Conservation (phyloP, 2,888 invertebrate genomes). For the Epirrhoe alternata region DNA sequence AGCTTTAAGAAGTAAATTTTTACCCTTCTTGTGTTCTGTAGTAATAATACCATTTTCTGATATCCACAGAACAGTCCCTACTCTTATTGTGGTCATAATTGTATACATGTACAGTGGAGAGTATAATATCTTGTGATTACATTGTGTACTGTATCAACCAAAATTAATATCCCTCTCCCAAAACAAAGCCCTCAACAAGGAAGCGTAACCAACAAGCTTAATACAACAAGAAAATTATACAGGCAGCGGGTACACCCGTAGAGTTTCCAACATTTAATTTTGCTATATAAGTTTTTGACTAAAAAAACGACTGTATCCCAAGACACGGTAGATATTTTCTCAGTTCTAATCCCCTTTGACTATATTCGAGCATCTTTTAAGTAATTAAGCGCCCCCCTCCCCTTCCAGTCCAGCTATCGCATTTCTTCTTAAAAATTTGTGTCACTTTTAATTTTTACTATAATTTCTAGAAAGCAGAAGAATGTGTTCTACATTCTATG, state of each 20-base stretch:
- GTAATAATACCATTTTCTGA: background rate
- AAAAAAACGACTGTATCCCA: too few species aligned
- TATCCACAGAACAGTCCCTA: background rate
- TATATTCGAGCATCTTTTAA: too few species aligned
- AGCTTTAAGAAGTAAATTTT: too few species aligned
- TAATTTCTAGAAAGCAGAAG: too few species aligned
- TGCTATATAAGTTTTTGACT: background rate
- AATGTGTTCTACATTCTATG: too few species aligned
- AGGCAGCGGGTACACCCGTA: background rate
- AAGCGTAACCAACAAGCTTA: background rate
- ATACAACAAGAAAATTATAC: background rate
- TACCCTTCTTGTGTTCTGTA: too few species aligned
- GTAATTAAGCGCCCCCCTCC: too few species aligned
- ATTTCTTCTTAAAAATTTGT: too few species aligned
- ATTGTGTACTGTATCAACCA: background rate
- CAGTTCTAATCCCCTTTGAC: too few species aligned
- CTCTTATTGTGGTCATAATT: background rate
- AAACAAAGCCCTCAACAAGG: background rate
- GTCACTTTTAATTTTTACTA: too few species aligned
- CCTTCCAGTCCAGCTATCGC: too few species aligned
- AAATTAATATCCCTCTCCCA: background rate
- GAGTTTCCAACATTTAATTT: background rate
- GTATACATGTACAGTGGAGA: background rate
- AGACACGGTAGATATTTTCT: too few species aligned
- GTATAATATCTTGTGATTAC: background rate